A percentile compares a stretch with the other conserved stretches of the same genome.
Conservation (phyloP, 2,113 vertebrate species). For the Anseranas semipalmata region DNA sequence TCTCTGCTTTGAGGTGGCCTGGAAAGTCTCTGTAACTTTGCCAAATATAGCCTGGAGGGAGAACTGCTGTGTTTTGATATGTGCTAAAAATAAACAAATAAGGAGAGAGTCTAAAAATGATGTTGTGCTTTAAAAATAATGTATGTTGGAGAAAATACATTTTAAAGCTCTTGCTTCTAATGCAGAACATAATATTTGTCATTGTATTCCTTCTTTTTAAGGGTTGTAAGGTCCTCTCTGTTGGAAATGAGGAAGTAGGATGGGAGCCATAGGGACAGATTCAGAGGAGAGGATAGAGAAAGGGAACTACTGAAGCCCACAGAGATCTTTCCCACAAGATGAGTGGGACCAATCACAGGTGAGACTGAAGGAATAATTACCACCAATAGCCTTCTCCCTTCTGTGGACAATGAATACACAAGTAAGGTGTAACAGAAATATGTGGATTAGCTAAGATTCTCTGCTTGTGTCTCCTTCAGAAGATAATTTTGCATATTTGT, state of each 20-base stretch:
- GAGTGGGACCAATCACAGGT: not conserved
- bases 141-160: not conserved
- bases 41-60: constrained; percentile 16
- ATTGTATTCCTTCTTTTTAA: not conserved
- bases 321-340: not conserved
- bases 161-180: not conserved
- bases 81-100: constrained; percentile 44
- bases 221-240: not conserved
- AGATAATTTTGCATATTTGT: not conserved
- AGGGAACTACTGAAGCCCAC: not conserved
- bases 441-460: not conserved
- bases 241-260: not conserved
- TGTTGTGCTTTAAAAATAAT: constrained; percentile 35
- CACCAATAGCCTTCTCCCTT: not conserved
- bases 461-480: not conserved
- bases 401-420: not conserved
- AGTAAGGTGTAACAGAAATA: not conserved
- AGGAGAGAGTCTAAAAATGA: not conserved
- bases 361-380: not conserved
- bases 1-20: constrained; percentile 31
- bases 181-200: not conserved
- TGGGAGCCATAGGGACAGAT: not conserved
- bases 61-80: not conserved
- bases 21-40: constrained; percentile 29
- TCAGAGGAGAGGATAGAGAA: not conserved